Evolutionary conservation across 2,888 invertebrate genomes (phyloP), one percentile per base, ranked within the genome.

Genomic region (Drosophila mercatorum): DNA sequence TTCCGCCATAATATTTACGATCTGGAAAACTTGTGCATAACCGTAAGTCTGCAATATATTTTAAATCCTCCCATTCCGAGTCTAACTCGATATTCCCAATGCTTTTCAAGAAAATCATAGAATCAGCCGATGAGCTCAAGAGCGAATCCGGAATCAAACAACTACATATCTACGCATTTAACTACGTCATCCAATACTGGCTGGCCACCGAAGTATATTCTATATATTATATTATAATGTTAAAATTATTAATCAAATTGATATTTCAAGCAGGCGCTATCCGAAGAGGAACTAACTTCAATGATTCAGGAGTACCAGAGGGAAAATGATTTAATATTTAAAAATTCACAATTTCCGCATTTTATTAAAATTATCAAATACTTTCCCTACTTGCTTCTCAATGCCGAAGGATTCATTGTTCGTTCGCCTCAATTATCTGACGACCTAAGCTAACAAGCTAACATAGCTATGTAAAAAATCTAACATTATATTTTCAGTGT

Each of bases 1-100:
- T 83, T 83, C 56, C 79, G 72, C 7, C 81, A 85, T 22, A 75
- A 76, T 22, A 69, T 85, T 47, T 12, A 22, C 0, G 76, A 81
- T n/a, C 34, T 85, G 26, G 83, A 83, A 66, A 52, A 57, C 7
- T 52, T 46, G 3, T 75, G 81, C 38, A 38, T 85, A 34, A 58
- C 28, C 26, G 83, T 83, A 47, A 58, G 76, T 65, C 14, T 14
- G 5, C 1, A 5, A 10, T 8, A 4, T 12, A 12, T 12, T 52
- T 22, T 0, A 22, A 52, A 40, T 10, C 26, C 34, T 51, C 6
- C 1, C 11, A 17, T 5, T 17, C 10, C 34, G 6, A 10, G 3
- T 36, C 1, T 17, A 46, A 47, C 2, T 44, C n/a, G 1, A 49
- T 28, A n/a, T 5, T 31, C 22, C 2, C 22, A 22, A 22, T 22